Evolutionary conservation across 2,797 vertebrate species (phyloP).

Genomic region (Halcyon leucocephala): DNA sequence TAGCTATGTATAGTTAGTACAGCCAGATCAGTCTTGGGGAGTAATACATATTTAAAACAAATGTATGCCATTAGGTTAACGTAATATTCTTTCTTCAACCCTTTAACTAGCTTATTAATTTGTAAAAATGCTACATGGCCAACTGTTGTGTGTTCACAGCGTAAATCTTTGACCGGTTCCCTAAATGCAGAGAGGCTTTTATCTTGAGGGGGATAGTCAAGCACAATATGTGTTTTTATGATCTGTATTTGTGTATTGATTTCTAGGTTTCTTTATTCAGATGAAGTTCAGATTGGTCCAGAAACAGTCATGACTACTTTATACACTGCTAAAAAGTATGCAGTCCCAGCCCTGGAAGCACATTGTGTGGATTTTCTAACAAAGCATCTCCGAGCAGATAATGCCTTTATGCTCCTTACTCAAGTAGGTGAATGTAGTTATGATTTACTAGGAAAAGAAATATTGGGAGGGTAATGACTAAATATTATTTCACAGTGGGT

Average conservation of each 20-base stretch:
- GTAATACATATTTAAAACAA: background rate
- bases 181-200: background rate
- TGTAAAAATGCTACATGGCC: background rate
- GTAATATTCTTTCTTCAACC: background rate
- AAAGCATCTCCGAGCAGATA: conserved; percentile 84
- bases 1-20: conserved; percentile 21
- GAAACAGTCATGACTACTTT: conserved; percentile 87
- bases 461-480: background rate
- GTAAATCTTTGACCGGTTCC: background rate
- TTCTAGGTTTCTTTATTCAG: conserved; percentile 84
- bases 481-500: background rate
- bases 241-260: conserved; percentile 53
- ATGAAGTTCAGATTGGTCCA: conserved; percentile 85
- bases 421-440: conserved; percentile 73
- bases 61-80: background rate
- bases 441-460: background rate
- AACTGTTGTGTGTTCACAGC: background rate
- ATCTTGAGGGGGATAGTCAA: background rate
- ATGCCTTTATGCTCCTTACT: conserved; percentile 85
- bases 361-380: conserved; percentile 86
- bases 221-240: background rate
- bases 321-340: conserved; percentile 85
- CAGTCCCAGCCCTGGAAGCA: conserved; percentile 83
- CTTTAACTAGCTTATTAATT: background rate
- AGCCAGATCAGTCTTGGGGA: background rate